These are phyloP conservation scores for Hemibagrus guttatus DNA, from an alignment of 2,797 vertebrate species.

Conservation along the genomic window DNA sequence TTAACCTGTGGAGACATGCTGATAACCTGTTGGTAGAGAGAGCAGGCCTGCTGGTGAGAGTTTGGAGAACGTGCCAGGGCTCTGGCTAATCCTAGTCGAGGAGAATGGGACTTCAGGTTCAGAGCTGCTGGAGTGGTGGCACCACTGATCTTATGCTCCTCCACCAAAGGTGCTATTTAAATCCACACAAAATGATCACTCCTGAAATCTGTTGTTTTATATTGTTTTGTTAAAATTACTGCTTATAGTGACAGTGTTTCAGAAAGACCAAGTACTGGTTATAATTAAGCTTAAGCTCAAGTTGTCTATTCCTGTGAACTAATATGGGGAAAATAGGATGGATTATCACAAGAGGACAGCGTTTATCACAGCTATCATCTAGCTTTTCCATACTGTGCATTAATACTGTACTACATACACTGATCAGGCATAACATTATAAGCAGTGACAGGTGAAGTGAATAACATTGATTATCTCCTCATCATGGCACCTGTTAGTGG, in stretches of 20 bases:
- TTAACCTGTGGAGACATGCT: conserved; percentile 69
- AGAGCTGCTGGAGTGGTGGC: conserved; percentile 32
- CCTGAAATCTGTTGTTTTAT: not conserved
- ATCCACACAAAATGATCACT: not conserved
- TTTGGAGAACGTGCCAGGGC: conserved; percentile 61
- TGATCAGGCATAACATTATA: no score
- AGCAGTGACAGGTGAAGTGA: no score
- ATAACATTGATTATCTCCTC: no score
- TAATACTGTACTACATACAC: not conserved
- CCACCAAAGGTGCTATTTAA: conserved; percentile 25
- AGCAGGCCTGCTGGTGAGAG: conserved; percentile 57
- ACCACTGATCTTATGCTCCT: not conserved
- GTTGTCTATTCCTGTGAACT: not conserved
- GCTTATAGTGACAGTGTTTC: not conserved
- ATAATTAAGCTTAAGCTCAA: not conserved
- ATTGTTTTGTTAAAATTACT: not conserved
- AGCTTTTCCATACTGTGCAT: not conserved
- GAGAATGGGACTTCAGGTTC: conserved; percentile 65
- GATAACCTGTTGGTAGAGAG: conserved; percentile 70
- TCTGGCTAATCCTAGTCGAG: conserved; percentile 70
- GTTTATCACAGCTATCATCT: not conserved
- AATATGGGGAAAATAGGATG: not conserved
- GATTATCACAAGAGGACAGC: not conserved
- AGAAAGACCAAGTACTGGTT: not conserved
- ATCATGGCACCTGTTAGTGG: no score